A percentile compares a stretch with the other conserved stretches of the same genome.
These are phyloP conservation scores for Rhinogobius similis DNA, from an alignment of 2,113 vertebrate species.

Conservation along the genomic window DNA sequence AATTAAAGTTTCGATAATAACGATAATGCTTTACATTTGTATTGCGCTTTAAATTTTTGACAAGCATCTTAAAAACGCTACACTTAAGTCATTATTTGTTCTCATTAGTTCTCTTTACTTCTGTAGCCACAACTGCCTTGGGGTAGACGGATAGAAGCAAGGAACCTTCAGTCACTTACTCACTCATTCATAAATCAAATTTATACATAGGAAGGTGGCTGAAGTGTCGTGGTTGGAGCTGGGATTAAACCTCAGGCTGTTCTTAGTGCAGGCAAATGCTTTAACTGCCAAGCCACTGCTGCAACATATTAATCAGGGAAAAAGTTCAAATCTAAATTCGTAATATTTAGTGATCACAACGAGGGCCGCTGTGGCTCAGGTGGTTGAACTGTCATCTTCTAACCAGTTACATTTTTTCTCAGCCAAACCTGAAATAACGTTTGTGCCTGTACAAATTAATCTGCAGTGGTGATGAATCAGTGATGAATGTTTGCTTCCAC, in stretches of 20 bases:
- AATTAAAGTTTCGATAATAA: neutral
- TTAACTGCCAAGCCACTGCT: neutral
- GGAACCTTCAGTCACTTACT: too few relatives aligned
- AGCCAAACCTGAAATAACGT: neutral
- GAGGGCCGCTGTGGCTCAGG: neutral
- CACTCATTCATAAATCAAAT: neutral
- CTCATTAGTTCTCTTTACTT: too few relatives aligned
- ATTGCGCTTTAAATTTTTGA: too few relatives aligned
- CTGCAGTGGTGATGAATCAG: neutral
- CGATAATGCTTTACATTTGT: neutral
- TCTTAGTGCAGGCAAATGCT: too few relatives aligned
- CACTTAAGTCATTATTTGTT: too few relatives aligned
- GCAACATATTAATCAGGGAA: neutral
- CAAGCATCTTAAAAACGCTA: too few relatives aligned
- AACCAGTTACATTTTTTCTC: neutral
- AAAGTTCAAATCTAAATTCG: neutral
- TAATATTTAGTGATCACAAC: neutral
- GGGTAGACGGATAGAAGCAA: neutral
- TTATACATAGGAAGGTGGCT: neutral
- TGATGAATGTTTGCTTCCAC: constrained; percentile 26
- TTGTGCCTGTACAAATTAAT: neutral
- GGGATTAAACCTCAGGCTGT: too few relatives aligned
- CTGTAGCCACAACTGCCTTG: neutral
- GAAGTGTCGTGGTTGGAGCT: neutral
- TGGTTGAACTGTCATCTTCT: neutral